Percentiles rank a stretch among this genome's conserved stretches.
phyloP scores from a whole-genome alignment of 2,888 invertebrate species.

The Cybosia mesomella region DNA sequence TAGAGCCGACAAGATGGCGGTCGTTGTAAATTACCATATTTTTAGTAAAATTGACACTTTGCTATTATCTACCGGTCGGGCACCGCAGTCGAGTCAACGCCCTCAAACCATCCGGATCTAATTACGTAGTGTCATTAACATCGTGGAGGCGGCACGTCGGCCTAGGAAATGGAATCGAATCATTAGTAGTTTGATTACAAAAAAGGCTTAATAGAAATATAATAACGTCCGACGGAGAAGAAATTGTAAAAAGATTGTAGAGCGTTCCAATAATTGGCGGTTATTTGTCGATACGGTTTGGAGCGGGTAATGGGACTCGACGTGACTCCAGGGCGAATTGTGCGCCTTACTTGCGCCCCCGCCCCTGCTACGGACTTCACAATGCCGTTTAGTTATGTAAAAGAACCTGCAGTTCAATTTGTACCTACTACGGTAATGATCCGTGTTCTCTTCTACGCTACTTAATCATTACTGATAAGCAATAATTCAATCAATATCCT shows the following conservation, averaged over 20 bases:
- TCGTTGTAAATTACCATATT: slow-evolving; percentile 80
- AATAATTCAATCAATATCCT: not conserved
- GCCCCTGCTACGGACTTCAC: slow-evolving; percentile 31
- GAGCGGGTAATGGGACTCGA: slow-evolving; percentile 84
- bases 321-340: slow-evolving; percentile 74
- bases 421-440: slow-evolving; percentile 28
- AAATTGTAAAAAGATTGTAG: slow-evolving; percentile 87
- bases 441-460: slow-evolving; percentile 20
- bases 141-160: slow-evolving; percentile 85
- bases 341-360: slow-evolving; percentile 39
- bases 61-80: slow-evolving; percentile 79
- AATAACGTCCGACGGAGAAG: slow-evolving; percentile 84
- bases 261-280: slow-evolving; percentile 87
- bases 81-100: slow-evolving; percentile 79
- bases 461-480: not conserved
- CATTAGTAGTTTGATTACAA: slow-evolving; percentile 87
- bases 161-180: slow-evolving; percentile 87
- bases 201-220: slow-evolving; percentile 88
- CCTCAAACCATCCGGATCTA: slow-evolving; percentile 86
- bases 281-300: slow-evolving; percentile 87
- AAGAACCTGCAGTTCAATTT: slow-evolving; percentile 69
- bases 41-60: slow-evolving; percentile 84
- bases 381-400: slow-evolving; percentile 61
- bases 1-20: slow-evolving; percentile 66
- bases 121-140: slow-evolving; percentile 86